Conservation (phyloP, 2,797 vertebrate species). For the Dromococcyx pavoninus region DNA sequence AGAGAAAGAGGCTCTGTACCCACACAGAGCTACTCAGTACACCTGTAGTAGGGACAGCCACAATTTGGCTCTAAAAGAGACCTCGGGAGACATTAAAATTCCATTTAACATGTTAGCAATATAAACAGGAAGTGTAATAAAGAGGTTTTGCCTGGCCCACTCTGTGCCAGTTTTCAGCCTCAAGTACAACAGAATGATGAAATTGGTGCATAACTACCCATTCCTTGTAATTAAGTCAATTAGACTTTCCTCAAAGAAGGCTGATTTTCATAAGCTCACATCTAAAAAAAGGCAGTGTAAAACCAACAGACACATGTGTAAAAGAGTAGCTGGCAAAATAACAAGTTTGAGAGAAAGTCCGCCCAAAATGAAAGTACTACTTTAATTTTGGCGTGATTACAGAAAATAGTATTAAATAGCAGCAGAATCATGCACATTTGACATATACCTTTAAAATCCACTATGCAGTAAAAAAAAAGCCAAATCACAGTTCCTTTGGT, state of each 20-base stretch:
- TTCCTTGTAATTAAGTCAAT: constrained; percentile 32
- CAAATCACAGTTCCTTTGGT: neutral
- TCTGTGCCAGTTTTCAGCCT: neutral
- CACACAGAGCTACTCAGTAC: neutral
- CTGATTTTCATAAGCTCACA: neutral
- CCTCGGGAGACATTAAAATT: constrained; percentile 13
- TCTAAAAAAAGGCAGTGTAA: constrained; percentile 1
- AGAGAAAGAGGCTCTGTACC: constrained; percentile 1
- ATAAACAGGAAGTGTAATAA: constrained; percentile 8
- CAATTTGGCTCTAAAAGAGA: neutral
- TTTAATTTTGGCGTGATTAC: neutral
- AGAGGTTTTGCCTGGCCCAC: neutral
- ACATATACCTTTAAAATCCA: neutral
- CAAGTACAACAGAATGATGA: neutral
- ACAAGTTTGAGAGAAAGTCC: neutral
- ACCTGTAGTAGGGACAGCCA: neutral
- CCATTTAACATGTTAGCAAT: neutral
- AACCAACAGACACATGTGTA: neutral
- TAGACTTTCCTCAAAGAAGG: constrained; percentile 9
- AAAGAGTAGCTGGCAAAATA: neutral
- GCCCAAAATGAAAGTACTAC: neutral
- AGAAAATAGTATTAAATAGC: neutral
- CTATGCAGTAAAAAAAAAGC: neutral
- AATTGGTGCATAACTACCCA: neutral
- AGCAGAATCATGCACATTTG: neutral